Conservation (phyloP, 2,113 vertebrate genomes). For the Sprattus sprattus region DNA sequence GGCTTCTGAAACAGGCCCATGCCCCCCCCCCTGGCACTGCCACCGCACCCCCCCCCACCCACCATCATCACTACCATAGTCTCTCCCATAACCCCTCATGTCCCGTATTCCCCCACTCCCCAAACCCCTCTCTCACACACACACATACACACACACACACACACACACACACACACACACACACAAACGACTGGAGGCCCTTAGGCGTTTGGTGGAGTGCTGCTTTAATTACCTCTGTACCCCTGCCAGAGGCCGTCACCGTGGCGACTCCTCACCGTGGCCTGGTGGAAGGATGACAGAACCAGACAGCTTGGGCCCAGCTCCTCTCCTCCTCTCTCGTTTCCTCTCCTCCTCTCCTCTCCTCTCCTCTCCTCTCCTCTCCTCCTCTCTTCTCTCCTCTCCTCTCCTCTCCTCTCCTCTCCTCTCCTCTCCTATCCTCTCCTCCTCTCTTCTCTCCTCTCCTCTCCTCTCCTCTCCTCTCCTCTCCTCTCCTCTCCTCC, state of each 20-base stretch:
- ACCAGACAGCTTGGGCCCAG: conserved; percentile 55
- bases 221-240: conserved; percentile 73
- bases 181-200: conserved; percentile 35
- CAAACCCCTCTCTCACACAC: conserved; percentile 2
- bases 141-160: neutral
- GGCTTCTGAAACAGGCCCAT: conserved; percentile 38
- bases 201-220: conserved; percentile 61
- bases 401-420: conserved; percentile 52
- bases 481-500: neutral
- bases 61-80: neutral
- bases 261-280: conserved; percentile 44
- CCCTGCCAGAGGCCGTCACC: conserved; percentile 62
- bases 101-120: conserved; percentile 7
- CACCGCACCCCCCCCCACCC: neutral
- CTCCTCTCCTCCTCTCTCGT: conserved; percentile 19
- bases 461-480: neutral
- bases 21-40: neutral
- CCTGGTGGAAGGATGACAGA: conserved; percentile 51
- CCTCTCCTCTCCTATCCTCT: neutral
- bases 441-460: neutral
- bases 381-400: conserved; percentile 50
- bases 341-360: conserved; percentile 27
- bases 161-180: neutral
- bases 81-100: neutral
- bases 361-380: neutral